A percentile compares a stretch with the other conserved stretches of the same genome.
Evolutionary conservation across 64 coral and sea anemone genomes (phyloP).

Genomic region (Anthopleura sola): DNA sequence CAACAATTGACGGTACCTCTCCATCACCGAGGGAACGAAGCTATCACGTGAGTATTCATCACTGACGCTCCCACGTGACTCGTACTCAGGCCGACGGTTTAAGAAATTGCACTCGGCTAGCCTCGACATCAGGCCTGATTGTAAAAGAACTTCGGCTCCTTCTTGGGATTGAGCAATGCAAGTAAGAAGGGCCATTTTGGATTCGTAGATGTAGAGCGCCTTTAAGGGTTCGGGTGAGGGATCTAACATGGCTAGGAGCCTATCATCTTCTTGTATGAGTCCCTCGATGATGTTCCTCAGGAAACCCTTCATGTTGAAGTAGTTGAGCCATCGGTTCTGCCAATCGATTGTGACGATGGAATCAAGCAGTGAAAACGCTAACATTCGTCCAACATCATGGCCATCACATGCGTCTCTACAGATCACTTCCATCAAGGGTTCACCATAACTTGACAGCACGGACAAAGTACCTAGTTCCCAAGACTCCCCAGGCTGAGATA

Average conservation of each 20-base stretch:
- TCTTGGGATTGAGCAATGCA: constrained; percentile 80
- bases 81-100: constrained; percentile 35
- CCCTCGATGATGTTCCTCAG: constrained; percentile 80
- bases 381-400: constrained; percentile 92
- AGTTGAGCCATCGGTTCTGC: constrained; percentile 92
- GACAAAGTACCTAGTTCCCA: constrained; percentile 73
- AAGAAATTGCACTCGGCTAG: constrained; percentile 84
- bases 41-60: constrained; percentile 18
- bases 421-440: constrained; percentile 88
- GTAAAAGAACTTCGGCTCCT: constrained; percentile 79
- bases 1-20: constrained; percentile 85
- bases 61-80: not conserved
- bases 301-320: constrained; percentile 87
- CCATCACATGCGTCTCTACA: constrained; percentile 97
- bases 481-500: constrained; percentile 58
- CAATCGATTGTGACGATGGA: constrained; percentile 85
- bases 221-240: constrained; percentile 88
- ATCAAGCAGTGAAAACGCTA: constrained; percentile 91
- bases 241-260: constrained; percentile 74
- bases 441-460: constrained; percentile 91
- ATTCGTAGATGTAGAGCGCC: constrained; percentile 96
- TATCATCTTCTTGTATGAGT: constrained; percentile 83
- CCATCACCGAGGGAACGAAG: constrained; percentile 75
- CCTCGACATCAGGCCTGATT: constrained; percentile 77
- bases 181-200: constrained; percentile 88